A percentile compares a stretch with the other conserved stretches of the same genome.
These are phyloP conservation scores for Aradophagus sp. DNA, from an alignment of 1,140 invertebrate species.

Conservation along the genomic window DNA sequence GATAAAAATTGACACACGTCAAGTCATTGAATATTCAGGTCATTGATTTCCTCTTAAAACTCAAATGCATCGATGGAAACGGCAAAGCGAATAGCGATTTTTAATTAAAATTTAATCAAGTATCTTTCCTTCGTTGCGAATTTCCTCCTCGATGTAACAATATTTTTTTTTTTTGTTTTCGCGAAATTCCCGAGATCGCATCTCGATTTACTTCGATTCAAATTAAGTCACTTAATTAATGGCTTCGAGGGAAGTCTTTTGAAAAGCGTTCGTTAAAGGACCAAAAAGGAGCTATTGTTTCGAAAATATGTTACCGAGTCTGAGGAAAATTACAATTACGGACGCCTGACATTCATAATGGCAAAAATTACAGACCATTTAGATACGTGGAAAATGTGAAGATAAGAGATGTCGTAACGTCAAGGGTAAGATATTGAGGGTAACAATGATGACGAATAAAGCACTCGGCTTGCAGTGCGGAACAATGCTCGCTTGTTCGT, in stretches of 20 bases:
- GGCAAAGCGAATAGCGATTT: no score
- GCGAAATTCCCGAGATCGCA: no score
- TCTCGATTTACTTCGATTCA: background rate
- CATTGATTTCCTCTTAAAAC: no score
- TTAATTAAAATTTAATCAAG: no score
- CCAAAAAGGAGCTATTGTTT: conserved; percentile 16
- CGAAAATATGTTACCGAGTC: conserved; percentile 18
- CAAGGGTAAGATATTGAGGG: conserved; percentile 39
- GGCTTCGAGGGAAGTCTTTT: conserved; percentile 1
- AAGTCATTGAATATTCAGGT: no score
- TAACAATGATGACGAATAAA: conserved; percentile 51
- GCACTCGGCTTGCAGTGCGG: conserved; percentile 15
- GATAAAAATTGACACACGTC: no score
- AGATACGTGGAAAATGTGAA: conserved; percentile 26
- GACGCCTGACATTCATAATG: conserved; percentile 19
- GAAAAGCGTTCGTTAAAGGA: conserved; percentile 6
- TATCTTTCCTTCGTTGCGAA: no score
- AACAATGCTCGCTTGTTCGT: conserved; percentile 47
- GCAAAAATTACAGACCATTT: conserved; percentile 36
- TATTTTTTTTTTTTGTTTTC: no score
- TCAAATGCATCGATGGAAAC: no score
- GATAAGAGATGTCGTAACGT: conserved; percentile 28
- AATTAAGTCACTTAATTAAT: conserved; percentile 17
- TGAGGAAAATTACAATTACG: conserved; percentile 16
- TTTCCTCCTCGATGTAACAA: no score